Base-by-base conservation (phyloP, 2,888 invertebrate species). In the Drosophila subsilvestris region DNA sequence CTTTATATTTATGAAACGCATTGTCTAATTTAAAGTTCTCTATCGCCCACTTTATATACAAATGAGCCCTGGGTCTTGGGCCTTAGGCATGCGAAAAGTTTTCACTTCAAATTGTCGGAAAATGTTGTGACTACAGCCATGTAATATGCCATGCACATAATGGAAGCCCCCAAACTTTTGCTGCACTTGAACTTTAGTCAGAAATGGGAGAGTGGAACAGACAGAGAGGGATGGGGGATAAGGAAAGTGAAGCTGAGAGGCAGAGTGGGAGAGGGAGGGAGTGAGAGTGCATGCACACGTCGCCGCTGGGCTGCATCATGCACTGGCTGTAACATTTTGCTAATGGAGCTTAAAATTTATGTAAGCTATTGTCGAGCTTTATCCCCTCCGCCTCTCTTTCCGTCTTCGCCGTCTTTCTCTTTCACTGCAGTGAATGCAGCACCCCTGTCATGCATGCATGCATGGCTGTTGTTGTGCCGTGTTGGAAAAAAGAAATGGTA, bases 321-420 rank as follows among this genome's bases (percentile, higher is more conserved):
- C 71, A 66, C 75, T 81, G 62, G 75, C 75, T 70, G 77, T 61
- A 84, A 85, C 87, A 87, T 85, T 84, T 81, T 86, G 85, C 88
- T 86, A 86, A 86, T 86, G 86, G 85, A 87, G 86, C 85, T 87
- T 88, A 86, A 88, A 86, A 86, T 86, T 88, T 84, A 86, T 86
- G 88, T 85, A 88, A 80, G 80, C 88, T 71, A 88, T 82, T 86
- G 88, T 84, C 83, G 72, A 27, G 63, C 63, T 66, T 22, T 48
- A n/a, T 47, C 18, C 47, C n/a, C 62, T 12, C 50, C 22, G 1
- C 20, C 32, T 10, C 48, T 10, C 10, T 6, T 2, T 3, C 20
- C 20, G 20, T 20, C 17, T 14, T 1, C 20, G 14, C 43, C 63
- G 12, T 17, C 7, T 2, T 18, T 42, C 10, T 71, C 62, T 14